These are phyloP conservation scores for Hypselothyrea guttata DNA, from an alignment of 2,888 invertebrate species.

Conservation along the genomic window DNA sequence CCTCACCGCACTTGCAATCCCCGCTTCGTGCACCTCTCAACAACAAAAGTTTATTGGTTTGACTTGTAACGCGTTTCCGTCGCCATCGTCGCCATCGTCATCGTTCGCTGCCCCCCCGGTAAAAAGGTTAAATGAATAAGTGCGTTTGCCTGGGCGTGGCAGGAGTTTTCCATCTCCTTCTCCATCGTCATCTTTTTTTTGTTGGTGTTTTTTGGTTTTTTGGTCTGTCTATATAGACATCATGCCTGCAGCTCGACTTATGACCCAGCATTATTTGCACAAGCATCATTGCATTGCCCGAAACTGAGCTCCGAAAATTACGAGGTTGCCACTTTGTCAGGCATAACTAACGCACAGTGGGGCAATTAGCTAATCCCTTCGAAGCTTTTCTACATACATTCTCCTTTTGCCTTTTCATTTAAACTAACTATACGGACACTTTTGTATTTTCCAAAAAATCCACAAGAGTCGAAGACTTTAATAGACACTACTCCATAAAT, in stretches of 20 bases:
- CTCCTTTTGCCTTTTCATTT: no score
- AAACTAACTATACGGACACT: no score
- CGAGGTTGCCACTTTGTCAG: constrained; percentile 52
- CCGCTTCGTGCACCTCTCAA: neutral
- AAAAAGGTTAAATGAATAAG: constrained; percentile 57
- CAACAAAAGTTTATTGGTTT: constrained; percentile 58
- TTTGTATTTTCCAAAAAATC: neutral
- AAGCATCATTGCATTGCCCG: constrained; percentile 27
- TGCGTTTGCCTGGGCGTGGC: constrained; percentile 39
- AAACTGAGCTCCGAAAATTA: constrained; percentile 46
- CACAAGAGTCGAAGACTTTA: no score
- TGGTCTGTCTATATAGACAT: constrained; percentile 46
- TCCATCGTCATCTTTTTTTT: no score
- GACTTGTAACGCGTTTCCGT: constrained; percentile 51
- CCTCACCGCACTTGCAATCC: fast-evolving
- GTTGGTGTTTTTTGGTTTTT: constrained; percentile 8
- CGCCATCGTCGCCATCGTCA: constrained; percentile 10
- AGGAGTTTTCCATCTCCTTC: no score
- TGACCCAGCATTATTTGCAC: constrained; percentile 53
- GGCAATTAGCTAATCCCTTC: neutral
- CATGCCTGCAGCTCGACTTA: constrained; percentile 57
- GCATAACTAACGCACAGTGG: constrained; percentile 13
- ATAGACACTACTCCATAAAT: no score
- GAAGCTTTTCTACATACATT: no score
- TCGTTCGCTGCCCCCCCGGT: constrained; percentile 18